Conservation (phyloP, 2,888 invertebrate genomes). For the Drosophila atripex region DNA sequence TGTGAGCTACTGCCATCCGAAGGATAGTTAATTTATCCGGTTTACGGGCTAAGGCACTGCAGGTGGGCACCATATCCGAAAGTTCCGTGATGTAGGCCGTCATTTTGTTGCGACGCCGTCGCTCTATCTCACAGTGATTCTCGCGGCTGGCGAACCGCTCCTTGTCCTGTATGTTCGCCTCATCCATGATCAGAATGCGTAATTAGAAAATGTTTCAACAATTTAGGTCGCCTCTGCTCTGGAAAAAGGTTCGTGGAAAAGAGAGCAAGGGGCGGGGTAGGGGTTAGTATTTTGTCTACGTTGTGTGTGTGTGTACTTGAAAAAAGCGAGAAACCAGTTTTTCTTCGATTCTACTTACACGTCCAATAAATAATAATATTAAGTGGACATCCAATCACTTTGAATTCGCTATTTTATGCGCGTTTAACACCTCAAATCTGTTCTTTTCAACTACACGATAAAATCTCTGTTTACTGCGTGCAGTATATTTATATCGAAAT, state of each 20-base stretch:
- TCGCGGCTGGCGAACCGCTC: constrained; percentile 98
- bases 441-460: constrained; percentile 67
- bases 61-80: constrained; percentile 99
- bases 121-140: constrained; percentile 99
- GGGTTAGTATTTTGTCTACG: constrained; percentile 76
- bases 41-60: constrained; percentile 98
- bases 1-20: constrained; percentile 99
- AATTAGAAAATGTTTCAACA: constrained; percentile 59
- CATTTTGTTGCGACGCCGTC: constrained; percentile 99
- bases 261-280: constrained; percentile 51
- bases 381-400: constrained; percentile 17
- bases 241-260: constrained; percentile 45
- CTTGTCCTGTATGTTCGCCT: constrained; percentile 97
- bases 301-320: constrained; percentile 38
- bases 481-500: constrained; percentile 1
- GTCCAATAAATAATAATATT: constrained; percentile 6
- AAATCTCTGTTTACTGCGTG: constrained; percentile 72
- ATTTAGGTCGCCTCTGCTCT: constrained; percentile 73
- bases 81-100: constrained; percentile 99
- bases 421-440: constrained; percentile 17
- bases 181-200: constrained; percentile 88
- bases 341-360: constrained; percentile 15
- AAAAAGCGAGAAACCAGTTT: constrained; percentile 2
- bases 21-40: constrained; percentile 99
- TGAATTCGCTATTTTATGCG: constrained; percentile 19